Evolutionary conservation across 1,140 invertebrate species (phyloP), one percentile per base, ranked within the genome.

Genomic region (Octopus sinensis): DNA sequence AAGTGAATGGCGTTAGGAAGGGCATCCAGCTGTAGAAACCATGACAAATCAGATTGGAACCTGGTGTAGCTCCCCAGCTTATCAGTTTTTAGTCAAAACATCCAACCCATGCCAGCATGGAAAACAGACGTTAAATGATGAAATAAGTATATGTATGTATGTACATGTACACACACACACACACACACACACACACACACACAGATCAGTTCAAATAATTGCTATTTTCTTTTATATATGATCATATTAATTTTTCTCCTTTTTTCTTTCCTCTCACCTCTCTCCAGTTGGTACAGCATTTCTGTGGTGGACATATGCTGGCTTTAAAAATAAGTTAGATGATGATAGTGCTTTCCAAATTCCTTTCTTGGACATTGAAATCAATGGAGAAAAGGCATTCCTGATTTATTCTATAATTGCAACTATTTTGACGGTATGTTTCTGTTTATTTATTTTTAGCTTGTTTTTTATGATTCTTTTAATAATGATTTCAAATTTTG

Each of bases 231-330:
- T 83, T 78, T 83, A 83, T 81, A 54, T 81, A 53, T 0, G 3
- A 78, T 51, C 23, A 43, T n/a, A 30, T 78, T 43, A 43, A 43
- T 43, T 43, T 43, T 43, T 43, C 30, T 43, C 30, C 30, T 43
- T 43, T 43, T 43, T n/a, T n/a, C n/a, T n/a, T n/a, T n/a, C 6
- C 6, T 62, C 17, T 62, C 17, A 52, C 62, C 53, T 76, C 83
- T 7, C 83, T 85, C 23, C 84, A 94, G 93, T 90, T 84, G 94
- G 95, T 17, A 96, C 96, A 76, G 93, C 88, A 51, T 92, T 96
- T 68, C 89, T 98, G 17, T 98, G 97, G 97, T 96, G 95, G 91
- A 96, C 95, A 5, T 98, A 96, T 88, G 92, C 94, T 83, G 94
- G 94, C 84, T 93, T 97, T 23, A 94, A 94, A 84, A 92, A 91